Conservation (phyloP, 1,140 invertebrate species). For the Pogonognathellus flavescens region DNA sequence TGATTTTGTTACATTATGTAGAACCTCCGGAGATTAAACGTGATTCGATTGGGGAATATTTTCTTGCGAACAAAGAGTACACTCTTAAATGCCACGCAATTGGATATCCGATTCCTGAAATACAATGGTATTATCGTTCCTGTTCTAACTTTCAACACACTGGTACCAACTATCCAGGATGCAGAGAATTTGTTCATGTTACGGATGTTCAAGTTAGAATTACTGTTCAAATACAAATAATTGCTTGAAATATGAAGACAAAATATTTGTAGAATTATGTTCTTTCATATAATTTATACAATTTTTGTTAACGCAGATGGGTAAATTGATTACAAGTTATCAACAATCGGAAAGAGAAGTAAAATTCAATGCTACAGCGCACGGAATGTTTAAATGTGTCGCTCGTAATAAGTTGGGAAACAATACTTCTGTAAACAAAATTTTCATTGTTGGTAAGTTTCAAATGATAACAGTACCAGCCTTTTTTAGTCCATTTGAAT, state of each 20-base stretch:
- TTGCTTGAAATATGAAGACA: not conserved
- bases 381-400: slow-evolving; percentile 14
- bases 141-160: slow-evolving; percentile 29
- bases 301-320: not conserved
- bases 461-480: no score
- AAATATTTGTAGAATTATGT: not conserved
- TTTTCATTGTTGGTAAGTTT: slow-evolving; percentile 43
- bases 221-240: not conserved
- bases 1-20: not conserved
- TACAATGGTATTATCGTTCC: slow-evolving; percentile 54
- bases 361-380: slow-evolving; percentile 28
- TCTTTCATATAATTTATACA: not conserved
- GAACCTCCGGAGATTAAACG: slow-evolving; percentile 40
- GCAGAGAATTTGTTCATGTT: not conserved
- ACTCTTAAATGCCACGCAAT: slow-evolving; percentile 44
- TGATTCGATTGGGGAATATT: not conserved
- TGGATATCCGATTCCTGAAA: slow-evolving; percentile 52
- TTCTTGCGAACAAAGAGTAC: not conserved
- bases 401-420: not conserved
- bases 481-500: no score
- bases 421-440: not conserved
- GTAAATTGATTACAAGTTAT: not conserved
- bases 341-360: slow-evolving; percentile 1
- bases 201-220: not conserved
- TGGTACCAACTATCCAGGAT: not conserved